Evolutionary conservation across 2,888 invertebrate species (phyloP), one percentile per base, ranked within the genome.

Genomic region (Diplazon laetatorius): DNA sequence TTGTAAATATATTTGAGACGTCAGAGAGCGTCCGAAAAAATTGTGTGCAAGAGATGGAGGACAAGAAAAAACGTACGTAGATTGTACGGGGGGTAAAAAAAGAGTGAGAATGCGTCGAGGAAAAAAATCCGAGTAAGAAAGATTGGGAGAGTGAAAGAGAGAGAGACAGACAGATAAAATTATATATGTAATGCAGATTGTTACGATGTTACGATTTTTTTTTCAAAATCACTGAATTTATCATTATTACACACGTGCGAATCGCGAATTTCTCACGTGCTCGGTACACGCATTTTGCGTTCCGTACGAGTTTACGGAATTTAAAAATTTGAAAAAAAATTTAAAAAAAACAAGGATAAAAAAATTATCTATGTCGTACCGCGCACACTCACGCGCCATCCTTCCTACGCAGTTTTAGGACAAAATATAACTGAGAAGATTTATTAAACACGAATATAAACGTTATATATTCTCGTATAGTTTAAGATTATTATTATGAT

Each of bases 151-250:
- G n/a, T n/a, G n/a, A n/a, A n/a, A 63, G 44, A 16, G 69, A 57
- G 62, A 42, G 70, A 76, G 18, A 63, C 60, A 81, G 52, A 76
- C 37, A 73, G 46, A 82, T 42, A 80, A 62, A 80, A 65, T 79
- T 68, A 68, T 76, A 66, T 69, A 68, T 71, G 74, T 76, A 78
- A n/a, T n/a, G 68, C 14, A 44, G 65, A 82, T n/a, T n/a, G 76
- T 72, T 82, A 80, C 80, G 82, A 78, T 46, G 74, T 73, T 76
- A 62, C 50, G 59, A 68, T 50, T 25, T 66, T 55, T 73, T 52
- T n/a, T n/a, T n/a, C n/a, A n/a, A n/a, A 52, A 76, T 75, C 81
- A 65, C 52, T 76, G 48, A 77, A 82, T 74, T 78, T 55, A 69
- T n/a, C 50, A 66, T 70, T 74, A 52, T 73, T 50, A 57, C 30